A percentile compares a stretch with the other conserved stretches of the same genome.
phyloP scores from a whole-genome alignment of 2,888 invertebrate genomes.

The Sesia apiformis region DNA sequence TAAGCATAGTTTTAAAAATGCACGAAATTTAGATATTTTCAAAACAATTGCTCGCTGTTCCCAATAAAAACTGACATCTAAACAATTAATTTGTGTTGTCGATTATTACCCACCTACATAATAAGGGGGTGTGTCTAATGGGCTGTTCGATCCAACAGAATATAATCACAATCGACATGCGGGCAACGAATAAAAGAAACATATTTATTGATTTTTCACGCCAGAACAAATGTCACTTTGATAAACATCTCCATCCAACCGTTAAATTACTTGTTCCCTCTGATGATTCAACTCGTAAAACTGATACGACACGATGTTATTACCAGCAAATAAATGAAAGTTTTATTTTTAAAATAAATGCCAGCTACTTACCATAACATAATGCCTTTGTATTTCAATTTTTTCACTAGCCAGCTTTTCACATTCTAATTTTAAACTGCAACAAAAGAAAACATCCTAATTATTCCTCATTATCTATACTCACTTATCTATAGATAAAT shows the following conservation, averaged over 20 bases:
- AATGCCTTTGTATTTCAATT: constrained; percentile 92
- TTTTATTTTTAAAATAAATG: not conserved
- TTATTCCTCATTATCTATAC: too few relatives aligned
- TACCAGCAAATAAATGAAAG: not conserved
- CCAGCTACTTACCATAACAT: constrained; percentile 84
- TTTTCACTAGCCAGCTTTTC: constrained; percentile 92
- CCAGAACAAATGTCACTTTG: constrained; percentile 33
- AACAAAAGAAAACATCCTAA: constrained; percentile 39
- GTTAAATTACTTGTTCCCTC: constrained; percentile 14
- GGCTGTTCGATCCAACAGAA: constrained; percentile 30
- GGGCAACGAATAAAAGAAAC: constrained; percentile 42
- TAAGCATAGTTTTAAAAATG: too few relatives aligned
- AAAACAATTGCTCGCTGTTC: too few relatives aligned
- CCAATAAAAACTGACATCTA: not conserved
- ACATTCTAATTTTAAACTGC: constrained; percentile 88
- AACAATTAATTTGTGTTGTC: constrained; percentile 11
- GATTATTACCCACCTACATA: constrained; percentile 19
- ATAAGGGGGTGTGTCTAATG: constrained; percentile 27
- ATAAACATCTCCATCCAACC: constrained; percentile 40
- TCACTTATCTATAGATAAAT: too few relatives aligned
- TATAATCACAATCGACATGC: constrained; percentile 37
- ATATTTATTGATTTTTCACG: constrained; percentile 45
- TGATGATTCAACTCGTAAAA: not conserved
- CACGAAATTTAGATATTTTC: too few relatives aligned
- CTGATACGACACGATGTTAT: not conserved